Base-by-base conservation (phyloP, 2,797 vertebrate genomes). In the Heliangelus exortis region DNA sequence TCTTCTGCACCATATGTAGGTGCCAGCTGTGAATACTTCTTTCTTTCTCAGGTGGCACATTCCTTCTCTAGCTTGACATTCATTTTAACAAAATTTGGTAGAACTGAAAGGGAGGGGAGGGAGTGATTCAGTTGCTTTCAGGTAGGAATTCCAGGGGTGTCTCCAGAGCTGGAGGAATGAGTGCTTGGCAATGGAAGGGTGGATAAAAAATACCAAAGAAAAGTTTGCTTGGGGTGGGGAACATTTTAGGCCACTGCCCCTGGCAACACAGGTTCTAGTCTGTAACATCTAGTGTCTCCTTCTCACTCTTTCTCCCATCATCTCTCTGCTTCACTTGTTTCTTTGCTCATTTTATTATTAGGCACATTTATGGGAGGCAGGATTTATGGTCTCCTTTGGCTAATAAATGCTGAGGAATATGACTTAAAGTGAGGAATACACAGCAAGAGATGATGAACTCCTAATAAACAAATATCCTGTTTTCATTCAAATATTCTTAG, bases 401-500 rank as follows among this genome's bases (percentile, higher is more conserved):
- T 95, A 94, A 86, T 95, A 96, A 95, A 90, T 39, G 90, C 84
- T 94, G 89, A 96, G 78, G 84, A 95, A 94, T 92, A 95, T 89
- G 80, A 92, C 87, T 91, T 92, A 84, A 92, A 90, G 63, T 91
- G 68, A 80, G 81, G 88, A 81, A 90, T 93, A 87, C 92, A 81
- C 91, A 96, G 93, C 91, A 91, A 92, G 94, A 92, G 78, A 92
- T 90, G 62, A 97, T 97, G 94, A 96, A 84, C 72, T 92, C 62
- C 89, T 96, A 96, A 96, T 96, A 92, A 94, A 93, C 85, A 96
- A 95, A 88, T 93, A 96, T 96, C 83, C 87, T 94, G 93, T 96
- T 95, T 96, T 95, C 94, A 94, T 93, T 91, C 95, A 94, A 93
- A 96, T 96, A 96, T 90, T 97, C 92, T 93, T 95, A 96, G 96